These are phyloP conservation scores for Henricia sp. DNA, from an alignment of 53 echinoderm and acorn worm species.

Conservation along the genomic window DNA sequence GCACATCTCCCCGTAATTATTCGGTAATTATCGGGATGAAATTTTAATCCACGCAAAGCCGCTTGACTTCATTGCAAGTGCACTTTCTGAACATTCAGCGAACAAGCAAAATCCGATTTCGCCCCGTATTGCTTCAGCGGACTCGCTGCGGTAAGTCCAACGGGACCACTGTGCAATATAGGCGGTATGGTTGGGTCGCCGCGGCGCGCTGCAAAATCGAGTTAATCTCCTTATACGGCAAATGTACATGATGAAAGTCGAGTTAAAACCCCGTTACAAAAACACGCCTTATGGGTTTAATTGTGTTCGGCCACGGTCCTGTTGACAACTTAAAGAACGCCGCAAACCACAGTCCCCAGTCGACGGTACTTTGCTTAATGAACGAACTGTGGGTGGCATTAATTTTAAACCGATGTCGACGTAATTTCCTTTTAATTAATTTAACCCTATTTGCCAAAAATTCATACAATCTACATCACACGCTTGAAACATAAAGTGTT, in stretches of 20 bases:
- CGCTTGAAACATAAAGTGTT: no score
- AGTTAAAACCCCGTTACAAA: constrained; percentile 52
- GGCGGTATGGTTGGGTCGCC: constrained; percentile 22
- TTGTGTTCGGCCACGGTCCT: constrained; percentile 48
- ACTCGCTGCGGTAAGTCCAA: constrained; percentile 18
- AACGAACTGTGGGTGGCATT: no score
- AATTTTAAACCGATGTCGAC: no score
- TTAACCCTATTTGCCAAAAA: no score
- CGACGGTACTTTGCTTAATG: no score
- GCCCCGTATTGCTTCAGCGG: not conserved
- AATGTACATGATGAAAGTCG: constrained; percentile 61
- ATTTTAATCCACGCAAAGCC: no score
- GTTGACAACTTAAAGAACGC: constrained; percentile 33
- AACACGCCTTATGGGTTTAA: constrained; percentile 64
- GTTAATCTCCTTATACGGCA: constrained; percentile 55
- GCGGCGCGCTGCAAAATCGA: not conserved
- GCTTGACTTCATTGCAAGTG: not conserved
- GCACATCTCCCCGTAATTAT: no score
- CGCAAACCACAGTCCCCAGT: no score
- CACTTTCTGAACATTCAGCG: not conserved
- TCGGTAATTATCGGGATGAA: no score
- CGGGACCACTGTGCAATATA: constrained; percentile 13
- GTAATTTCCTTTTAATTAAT: no score
- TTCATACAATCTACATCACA: no score
- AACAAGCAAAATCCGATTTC: constrained; percentile 12